These are phyloP conservation scores for Slavum lentiscoides DNA, from an alignment of 2,888 invertebrate genomes.

Conservation along the genomic window DNA sequence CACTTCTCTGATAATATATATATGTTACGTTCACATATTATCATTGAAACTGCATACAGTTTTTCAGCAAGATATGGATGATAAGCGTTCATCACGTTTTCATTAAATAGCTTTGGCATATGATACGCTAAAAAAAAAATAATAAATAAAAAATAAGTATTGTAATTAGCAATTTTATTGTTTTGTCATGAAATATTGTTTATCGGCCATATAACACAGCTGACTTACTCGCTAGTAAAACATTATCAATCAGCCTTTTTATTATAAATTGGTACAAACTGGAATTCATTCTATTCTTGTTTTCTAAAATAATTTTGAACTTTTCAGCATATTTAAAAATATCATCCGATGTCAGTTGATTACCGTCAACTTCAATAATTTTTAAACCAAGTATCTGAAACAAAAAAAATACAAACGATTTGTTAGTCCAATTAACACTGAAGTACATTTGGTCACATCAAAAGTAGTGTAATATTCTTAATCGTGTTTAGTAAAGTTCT, in stretches of 20 bases:
- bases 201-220: background rate
- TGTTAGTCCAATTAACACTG: background rate
- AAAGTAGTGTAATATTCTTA: no score
- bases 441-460: no score
- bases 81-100: conserved; percentile 36
- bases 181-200: background rate
- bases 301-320: conserved; percentile 39
- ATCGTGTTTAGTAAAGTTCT: no score
- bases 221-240: conserved; percentile 31
- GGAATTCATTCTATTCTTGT: conserved; percentile 25
- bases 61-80: conserved; percentile 37
- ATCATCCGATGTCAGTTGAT: conserved; percentile 12
- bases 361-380: conserved; percentile 13
- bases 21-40: conserved; percentile 43
- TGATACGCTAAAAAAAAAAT: conserved; percentile 20
- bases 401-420: background rate
- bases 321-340: conserved; percentile 27
- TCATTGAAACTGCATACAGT: conserved; percentile 18
- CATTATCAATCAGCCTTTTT: conserved; percentile 15
- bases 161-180: background rate
- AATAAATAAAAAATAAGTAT: no score
- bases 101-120: conserved; percentile 8
- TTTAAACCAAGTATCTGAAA: conserved; percentile 44
- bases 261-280: conserved; percentile 15
- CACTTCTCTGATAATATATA: conserved; percentile 24